A percentile compares a stretch with the other conserved stretches of the same genome.
Conservation (phyloP, 2,797 vertebrate genomes). For the Siniperca obscura region DNA sequence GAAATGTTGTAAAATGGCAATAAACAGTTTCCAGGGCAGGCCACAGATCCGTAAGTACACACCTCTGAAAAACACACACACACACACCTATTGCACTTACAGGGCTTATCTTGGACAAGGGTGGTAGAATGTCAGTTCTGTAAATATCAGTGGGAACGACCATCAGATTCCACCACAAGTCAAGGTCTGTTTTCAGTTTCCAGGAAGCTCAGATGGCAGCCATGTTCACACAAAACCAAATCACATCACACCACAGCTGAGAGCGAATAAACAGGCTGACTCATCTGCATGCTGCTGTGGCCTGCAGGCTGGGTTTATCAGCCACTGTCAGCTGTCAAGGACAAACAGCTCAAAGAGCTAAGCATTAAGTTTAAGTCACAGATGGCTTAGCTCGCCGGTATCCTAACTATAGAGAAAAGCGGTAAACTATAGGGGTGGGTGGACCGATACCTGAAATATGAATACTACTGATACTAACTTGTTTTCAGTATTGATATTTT, state of each 20-base stretch:
- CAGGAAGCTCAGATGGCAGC: constrained; percentile 32
- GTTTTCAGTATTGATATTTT: neutral
- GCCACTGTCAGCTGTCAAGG: constrained; percentile 24
- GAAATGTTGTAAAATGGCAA: neutral
- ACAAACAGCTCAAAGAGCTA: constrained; percentile 17
- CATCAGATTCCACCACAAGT: constrained; percentile 55
- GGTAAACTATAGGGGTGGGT: neutral
- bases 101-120: constrained; percentile 61
- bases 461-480: neutral
- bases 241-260: constrained; percentile 55
- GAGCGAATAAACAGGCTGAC: constrained; percentile 13
- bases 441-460: neutral
- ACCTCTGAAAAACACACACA: constrained; percentile 33
- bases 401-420: neutral
- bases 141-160: constrained; percentile 72
- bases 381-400: neutral
- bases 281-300: constrained; percentile 3
- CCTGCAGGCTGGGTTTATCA: constrained; percentile 10
- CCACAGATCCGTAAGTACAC: constrained; percentile 21
- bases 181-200: constrained; percentile 66
- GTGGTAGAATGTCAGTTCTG: constrained; percentile 72
- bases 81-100: constrained; percentile 29
- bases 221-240: constrained; percentile 47
- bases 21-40: constrained; percentile 3
- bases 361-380: neutral